phyloP scores from a whole-genome alignment of 2,888 invertebrate genomes.

The Drosophila ochracea region DNA sequence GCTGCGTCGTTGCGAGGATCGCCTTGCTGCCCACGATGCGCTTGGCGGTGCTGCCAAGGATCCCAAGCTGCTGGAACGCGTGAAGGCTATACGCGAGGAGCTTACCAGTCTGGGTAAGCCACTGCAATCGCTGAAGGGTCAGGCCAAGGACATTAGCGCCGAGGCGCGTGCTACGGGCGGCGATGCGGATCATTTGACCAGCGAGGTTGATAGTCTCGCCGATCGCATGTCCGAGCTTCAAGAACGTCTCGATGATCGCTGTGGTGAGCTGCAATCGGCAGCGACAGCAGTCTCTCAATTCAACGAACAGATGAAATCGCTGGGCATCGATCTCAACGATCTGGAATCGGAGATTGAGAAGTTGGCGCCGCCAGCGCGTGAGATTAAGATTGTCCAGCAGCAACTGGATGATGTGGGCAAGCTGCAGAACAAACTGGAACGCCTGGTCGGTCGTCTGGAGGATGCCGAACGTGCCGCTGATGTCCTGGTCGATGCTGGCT shows the following conservation, averaged over 20 bases:
- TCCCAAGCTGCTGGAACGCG: constrained; percentile 93
- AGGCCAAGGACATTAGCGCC: constrained; percentile 91
- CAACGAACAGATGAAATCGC: constrained; percentile 93
- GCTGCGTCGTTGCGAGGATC: constrained; percentile 95
- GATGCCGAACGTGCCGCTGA: constrained; percentile 91
- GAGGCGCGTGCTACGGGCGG: constrained; percentile 91
- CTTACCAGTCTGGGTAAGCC: constrained; percentile 92
- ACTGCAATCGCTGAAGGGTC: constrained; percentile 85
- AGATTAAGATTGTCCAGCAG: constrained; percentile 92
- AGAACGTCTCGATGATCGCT: constrained; percentile 91
- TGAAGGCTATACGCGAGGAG: constrained; percentile 93
- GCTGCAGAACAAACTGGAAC: constrained; percentile 89
- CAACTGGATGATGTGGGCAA: constrained; percentile 93
- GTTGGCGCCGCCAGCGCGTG: constrained; percentile 94
- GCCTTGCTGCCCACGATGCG: constrained; percentile 89
- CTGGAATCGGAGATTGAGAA: constrained; percentile 93
- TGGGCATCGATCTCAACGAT: constrained; percentile 91
- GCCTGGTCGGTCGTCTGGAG: constrained; percentile 88
- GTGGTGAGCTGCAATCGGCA: constrained; percentile 92
- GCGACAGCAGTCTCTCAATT: constrained; percentile 94
- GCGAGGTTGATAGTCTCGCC: constrained; percentile 91
- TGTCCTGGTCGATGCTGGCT: constrained; percentile 92
- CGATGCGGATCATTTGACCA: constrained; percentile 91
- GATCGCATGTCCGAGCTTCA: constrained; percentile 92
- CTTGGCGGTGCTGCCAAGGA: constrained; percentile 91